Base-by-base conservation (phyloP, 2,797 vertebrate species). In the Cuculus canorus region DNA sequence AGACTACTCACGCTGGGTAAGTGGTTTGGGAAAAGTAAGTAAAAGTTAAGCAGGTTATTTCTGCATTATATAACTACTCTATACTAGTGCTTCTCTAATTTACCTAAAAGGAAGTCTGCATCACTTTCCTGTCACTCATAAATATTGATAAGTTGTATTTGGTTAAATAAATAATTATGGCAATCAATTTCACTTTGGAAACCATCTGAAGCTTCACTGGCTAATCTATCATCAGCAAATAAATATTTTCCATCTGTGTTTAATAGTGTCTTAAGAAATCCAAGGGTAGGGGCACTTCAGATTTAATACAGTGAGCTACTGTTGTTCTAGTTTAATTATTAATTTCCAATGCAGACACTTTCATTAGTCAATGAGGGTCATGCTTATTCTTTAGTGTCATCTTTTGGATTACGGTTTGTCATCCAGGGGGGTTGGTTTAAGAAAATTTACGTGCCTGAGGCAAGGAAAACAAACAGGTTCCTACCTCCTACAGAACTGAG, bases 121-220 rank as follows among this genome's bases (percentile, higher is more conserved):
- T 81, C 95, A n/a, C 57, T 60, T 94, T 87, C 61, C 72, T 90
- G 82, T 77, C 65, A 83, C 53, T 91, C 50, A 69, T 90, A 83
- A 93, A 93, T 85, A 94, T 80, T 83, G 61, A 85, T 95, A 39
- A 50, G 1, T 63, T 52, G 27, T 80, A 47, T 92, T 73, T 85
- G 25, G 41, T 22, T 91, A 92, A 94, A 86, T 92, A 87, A 89
- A 50, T 93, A 78, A 91, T 82, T 65, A 68, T 25, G 25, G 72
- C 24, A 61, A 81, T 61, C 37, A 78, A 33, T 92, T 92, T 85
- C 16, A 35, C 69, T 70, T 70, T 56, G 56, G 60, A 94, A 93
- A 63, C 7, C 21, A 53, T 79, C 59, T 77, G 48, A 91, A 88
- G 32, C 27, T 80, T 22, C 37, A 19, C 39, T 72, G 53, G 22